phyloP scores from a whole-genome alignment of 2,888 invertebrate genomes.

The Aromia moschata region DNA sequence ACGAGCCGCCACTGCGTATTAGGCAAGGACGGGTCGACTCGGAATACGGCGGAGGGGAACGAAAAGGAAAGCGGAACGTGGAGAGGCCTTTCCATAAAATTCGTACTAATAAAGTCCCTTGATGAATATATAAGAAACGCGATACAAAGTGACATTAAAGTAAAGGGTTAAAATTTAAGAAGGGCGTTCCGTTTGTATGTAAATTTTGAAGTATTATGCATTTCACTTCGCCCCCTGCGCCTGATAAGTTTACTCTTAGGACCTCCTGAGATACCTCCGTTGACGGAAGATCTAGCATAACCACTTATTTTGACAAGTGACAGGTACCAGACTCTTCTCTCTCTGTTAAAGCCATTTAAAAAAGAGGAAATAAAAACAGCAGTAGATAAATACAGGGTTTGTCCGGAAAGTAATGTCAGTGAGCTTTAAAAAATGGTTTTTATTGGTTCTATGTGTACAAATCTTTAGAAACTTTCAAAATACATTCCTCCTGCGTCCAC shows the following conservation, averaged over 20 bases:
- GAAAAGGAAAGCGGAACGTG: slow-evolving; percentile 29
- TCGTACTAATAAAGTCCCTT: slow-evolving; percentile 60
- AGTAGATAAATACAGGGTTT: too few species aligned
- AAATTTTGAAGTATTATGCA: slow-evolving; percentile 49
- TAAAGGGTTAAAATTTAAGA: slow-evolving; percentile 60
- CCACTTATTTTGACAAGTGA: slow-evolving; percentile 3
- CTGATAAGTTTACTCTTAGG: slow-evolving; percentile 28
- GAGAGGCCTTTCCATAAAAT: slow-evolving; percentile 42
- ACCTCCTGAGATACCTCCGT: slow-evolving; percentile 1
- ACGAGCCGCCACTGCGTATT: too few species aligned
- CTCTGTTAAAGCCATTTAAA: too few species aligned
- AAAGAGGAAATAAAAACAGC: too few species aligned
- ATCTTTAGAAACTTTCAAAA: too few species aligned
- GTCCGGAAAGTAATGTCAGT: too few species aligned
- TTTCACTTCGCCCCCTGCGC: slow-evolving; percentile 29
- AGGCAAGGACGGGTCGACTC: slow-evolving; percentile 29
- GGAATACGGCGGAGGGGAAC: slow-evolving; percentile 28
- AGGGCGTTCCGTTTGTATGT: slow-evolving; percentile 56
- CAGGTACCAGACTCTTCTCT: too few species aligned
- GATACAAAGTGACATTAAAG: slow-evolving; percentile 62
- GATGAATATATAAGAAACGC: slow-evolving; percentile 62
- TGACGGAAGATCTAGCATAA: slow-evolving; percentile 8
- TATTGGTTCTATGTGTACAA: too few species aligned
- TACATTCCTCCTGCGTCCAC: too few species aligned
- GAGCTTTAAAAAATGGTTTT: too few species aligned